A percentile compares a stretch with the other conserved stretches of the same genome.
phyloP scores from a whole-genome alignment of 2,797 vertebrate species.

The Capromys pilorides region DNA sequence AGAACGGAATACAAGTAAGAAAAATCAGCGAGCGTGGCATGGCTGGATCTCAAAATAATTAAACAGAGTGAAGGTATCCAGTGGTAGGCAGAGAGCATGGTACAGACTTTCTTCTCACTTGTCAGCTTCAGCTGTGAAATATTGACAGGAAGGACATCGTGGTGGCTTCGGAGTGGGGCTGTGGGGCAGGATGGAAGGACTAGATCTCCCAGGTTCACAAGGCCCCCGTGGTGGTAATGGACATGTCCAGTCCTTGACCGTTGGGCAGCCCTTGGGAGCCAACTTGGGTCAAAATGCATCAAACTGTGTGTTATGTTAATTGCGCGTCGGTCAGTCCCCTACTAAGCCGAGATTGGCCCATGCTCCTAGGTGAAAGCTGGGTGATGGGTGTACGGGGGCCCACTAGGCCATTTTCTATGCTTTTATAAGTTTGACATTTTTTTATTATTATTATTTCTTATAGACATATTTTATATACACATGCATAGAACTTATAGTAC shows the following conservation, averaged over 20 bases:
- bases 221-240: background rate
- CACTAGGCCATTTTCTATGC: background rate
- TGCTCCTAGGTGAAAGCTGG: background rate
- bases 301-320: background rate
- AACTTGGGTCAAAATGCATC: background rate
- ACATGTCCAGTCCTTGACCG: background rate
- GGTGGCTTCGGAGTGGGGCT: background rate
- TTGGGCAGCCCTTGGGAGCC: background rate
- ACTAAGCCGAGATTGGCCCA: background rate
- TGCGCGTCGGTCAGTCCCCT: background rate
- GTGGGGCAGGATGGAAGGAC: background rate
- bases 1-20: background rate
- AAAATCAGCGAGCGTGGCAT: background rate
- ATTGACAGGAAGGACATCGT: background rate
- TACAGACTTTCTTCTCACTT: background rate
- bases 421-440: slow-evolving; percentile 33
- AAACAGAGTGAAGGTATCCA: background rate
- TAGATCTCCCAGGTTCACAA: background rate
- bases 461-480: too few species aligned
- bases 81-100: background rate
- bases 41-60: background rate
- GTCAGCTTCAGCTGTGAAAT: background rate
- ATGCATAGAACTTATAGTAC: too few species aligned
- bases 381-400: background rate
- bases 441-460: too few species aligned